Conservation (phyloP, 2,797 vertebrate species). For the Malurus leucopterus region DNA sequence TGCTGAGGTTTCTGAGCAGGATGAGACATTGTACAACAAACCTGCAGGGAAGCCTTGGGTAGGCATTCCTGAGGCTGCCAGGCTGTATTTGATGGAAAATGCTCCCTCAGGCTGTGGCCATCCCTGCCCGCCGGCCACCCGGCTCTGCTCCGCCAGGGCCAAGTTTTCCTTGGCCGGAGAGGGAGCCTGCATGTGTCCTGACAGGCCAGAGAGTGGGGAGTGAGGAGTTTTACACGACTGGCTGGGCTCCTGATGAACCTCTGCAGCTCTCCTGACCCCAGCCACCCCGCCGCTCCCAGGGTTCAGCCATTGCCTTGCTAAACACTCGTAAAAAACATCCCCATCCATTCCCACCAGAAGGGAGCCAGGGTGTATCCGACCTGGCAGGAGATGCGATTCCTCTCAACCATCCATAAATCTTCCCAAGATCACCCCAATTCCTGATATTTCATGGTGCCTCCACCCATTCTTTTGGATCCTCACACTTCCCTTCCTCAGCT, state of each 20-base stretch:
- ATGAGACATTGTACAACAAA: neutral
- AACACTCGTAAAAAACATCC: conserved; percentile 33
- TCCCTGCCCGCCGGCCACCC: neutral
- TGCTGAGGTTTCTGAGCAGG: neutral
- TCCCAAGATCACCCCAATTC: neutral
- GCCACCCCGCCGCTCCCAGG: conserved; percentile 14
- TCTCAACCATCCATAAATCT: conserved; percentile 30
- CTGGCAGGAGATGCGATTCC: conserved; percentile 27
- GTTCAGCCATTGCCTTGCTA: neutral
- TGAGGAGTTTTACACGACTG: neutral
- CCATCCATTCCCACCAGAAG: neutral
- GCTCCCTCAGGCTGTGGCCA: neutral
- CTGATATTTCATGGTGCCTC: neutral
- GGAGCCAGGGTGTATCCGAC: conserved; percentile 8
- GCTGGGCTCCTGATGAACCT: conserved; percentile 13
- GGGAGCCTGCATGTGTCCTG: accelerated
- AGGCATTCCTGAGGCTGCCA: neutral
- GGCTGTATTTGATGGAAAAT: neutral
- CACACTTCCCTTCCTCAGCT: neutral
- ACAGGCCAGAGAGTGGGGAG: neutral
- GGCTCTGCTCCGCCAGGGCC: neutral
- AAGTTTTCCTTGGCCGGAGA: neutral
- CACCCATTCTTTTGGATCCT: conserved; percentile 1
- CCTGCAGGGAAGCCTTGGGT: neutral
- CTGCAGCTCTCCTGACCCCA: neutral